These are phyloP conservation scores for Lutraria lutraria DNA, from an alignment of 2,888 invertebrate genomes.

Conservation along the genomic window DNA sequence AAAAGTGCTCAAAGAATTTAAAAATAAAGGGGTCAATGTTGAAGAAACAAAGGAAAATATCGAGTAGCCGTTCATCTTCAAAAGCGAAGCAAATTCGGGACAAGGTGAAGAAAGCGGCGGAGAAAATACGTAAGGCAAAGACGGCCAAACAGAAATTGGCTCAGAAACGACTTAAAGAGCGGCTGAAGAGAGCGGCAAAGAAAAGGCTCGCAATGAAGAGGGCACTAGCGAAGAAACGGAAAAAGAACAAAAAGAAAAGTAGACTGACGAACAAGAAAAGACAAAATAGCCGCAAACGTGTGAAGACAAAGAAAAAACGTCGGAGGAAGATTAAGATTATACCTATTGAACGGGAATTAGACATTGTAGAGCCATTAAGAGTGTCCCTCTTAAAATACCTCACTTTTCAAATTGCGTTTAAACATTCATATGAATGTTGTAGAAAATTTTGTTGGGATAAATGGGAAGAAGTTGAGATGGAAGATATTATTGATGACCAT, in stretches of 20 bases:
- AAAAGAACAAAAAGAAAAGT: constrained; percentile 16
- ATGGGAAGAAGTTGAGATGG: constrained; percentile 59
- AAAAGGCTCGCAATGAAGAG: constrained; percentile 44
- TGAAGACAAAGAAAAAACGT: not conserved
- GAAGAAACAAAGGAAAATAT: not conserved
- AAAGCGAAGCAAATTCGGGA: not conserved
- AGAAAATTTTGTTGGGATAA: constrained; percentile 47
- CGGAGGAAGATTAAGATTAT: constrained; percentile 44
- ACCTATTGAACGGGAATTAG: constrained; percentile 43
- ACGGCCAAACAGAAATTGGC: constrained; percentile 23
- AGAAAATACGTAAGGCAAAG: constrained; percentile 25
- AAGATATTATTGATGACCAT: constrained; percentile 51
- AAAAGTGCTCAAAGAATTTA: not conserved
- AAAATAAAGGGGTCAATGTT: not conserved
- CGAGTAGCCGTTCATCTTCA: not conserved
- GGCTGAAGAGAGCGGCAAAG: constrained; percentile 25
- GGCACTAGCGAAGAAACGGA: constrained; percentile 35
- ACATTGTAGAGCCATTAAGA: constrained; percentile 40
- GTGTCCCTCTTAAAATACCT: constrained; percentile 42
- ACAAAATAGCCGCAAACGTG: not conserved
- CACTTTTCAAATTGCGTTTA: constrained; percentile 38
- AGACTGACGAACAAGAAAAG: constrained; percentile 13
- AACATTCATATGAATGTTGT: constrained; percentile 47
- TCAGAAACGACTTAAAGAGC: constrained; percentile 26
- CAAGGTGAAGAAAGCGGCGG: constrained; percentile 34